Conservation (phyloP, 1,140 invertebrate species). For the Drosophila lacteicornis region DNA sequence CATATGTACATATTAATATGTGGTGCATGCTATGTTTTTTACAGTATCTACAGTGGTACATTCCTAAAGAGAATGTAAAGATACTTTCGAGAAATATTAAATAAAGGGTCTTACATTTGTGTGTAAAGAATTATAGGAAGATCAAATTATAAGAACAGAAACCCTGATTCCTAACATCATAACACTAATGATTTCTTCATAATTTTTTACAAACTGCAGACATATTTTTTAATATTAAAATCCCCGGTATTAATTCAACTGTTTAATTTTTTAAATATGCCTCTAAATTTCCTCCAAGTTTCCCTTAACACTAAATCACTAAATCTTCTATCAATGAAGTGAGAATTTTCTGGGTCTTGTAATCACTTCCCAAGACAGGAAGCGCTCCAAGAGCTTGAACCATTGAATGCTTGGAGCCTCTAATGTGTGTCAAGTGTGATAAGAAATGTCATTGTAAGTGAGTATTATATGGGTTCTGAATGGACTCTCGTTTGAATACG, state of each 20-base stretch:
- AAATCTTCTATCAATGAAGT: background rate
- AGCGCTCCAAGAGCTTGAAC: constrained; percentile 25
- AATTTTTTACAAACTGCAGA: background rate
- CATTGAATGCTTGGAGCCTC: constrained; percentile 14
- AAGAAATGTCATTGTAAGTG: constrained; percentile 26
- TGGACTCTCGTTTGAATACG: constrained; percentile 11
- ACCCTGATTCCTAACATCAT: no score
- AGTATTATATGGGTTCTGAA: constrained; percentile 13
- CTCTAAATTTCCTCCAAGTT: background rate
- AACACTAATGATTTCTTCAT: no score
- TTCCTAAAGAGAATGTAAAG: background rate
- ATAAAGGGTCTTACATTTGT: no score
- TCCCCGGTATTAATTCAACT: background rate
- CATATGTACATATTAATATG: constrained; percentile 24
- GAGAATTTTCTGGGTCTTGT: constrained; percentile 7
- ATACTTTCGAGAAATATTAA: no score
- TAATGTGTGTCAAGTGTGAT: constrained; percentile 76
- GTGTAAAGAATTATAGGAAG: no score
- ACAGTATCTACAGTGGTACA: constrained; percentile 2
- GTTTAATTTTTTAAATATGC: background rate
- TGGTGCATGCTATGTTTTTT: constrained; percentile 3
- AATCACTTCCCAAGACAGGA: constrained; percentile 41
- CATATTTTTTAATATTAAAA: background rate
- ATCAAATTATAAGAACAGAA: no score
- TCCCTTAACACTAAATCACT: no score